Percentiles rank a stretch among this genome's conserved stretches.
phyloP scores from a whole-genome alignment of 2,888 invertebrate species.

The Morpho helenor region DNA sequence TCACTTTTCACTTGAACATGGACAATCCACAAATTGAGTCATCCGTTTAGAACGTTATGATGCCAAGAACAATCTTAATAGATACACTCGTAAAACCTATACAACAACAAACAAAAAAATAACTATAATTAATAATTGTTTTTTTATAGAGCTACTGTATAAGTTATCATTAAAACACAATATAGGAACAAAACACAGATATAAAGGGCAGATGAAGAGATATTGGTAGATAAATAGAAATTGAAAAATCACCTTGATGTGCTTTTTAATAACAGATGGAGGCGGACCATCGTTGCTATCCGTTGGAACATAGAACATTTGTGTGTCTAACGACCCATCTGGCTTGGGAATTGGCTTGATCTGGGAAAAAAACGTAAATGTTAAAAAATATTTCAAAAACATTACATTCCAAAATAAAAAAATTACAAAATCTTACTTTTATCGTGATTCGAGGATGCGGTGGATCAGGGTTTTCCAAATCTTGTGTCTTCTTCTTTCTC shows the following conservation, averaged over 20 bases:
- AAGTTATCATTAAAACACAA: too few species aligned
- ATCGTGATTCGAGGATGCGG: slow-evolving; percentile 89
- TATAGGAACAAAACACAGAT: too few species aligned
- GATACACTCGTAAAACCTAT: too few species aligned
- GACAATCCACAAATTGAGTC: too few species aligned
- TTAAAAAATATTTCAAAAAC: neutral
- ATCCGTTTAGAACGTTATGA: too few species aligned
- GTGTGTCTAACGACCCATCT: slow-evolving; percentile 86
- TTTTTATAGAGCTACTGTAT: too few species aligned
- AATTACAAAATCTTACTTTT: slow-evolving; percentile 74
- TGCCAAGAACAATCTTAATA: too few species aligned
- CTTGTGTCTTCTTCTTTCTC: slow-evolving; percentile 88
- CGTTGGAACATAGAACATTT: slow-evolving; percentile 88
- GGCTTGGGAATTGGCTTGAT: slow-evolving; percentile 89
- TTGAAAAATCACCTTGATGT: slow-evolving; percentile 45
- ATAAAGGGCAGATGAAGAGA: too few species aligned
- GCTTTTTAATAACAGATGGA: slow-evolving; percentile 62
- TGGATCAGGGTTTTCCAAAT: slow-evolving; percentile 74
- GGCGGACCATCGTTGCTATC: slow-evolving; percentile 80
- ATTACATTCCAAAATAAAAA: neutral
- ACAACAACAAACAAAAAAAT: too few species aligned
- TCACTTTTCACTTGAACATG: too few species aligned
- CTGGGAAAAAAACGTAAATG: slow-evolving; percentile 51
- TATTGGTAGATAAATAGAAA: too few species aligned
- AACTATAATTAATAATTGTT: too few species aligned